Evolutionary conservation across 92 coral and sea anemone species (phyloP), one percentile per base, ranked within the genome.

Genomic region (Isaurus tuberculatus): DNA sequence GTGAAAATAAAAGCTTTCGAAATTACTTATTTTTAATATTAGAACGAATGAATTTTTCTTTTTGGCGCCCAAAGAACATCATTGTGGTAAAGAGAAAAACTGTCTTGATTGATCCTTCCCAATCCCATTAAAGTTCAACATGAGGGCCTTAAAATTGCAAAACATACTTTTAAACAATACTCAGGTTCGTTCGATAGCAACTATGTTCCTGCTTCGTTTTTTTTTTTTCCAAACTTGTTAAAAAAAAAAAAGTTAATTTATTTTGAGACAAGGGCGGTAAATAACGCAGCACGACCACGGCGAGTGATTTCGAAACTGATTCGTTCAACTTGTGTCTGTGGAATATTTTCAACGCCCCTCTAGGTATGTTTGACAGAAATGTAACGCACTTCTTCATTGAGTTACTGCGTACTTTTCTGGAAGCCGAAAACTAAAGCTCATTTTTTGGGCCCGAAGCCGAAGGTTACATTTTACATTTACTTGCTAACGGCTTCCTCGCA

Each of bases 291-390:
- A 58, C 69, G 82, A 77, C 31, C 33, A 32, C 81, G 32, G 26
- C 63, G 63, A 55, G 63, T n/a, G 63, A 26, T 55, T 36, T 40
- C 15, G 8, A 30, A 30, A 30, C 31, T n/a, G 80, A 74, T 65
- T 74, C 13, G 80, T 51, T 74, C 64, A 74, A 57, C 46, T 64
- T 58, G 70, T 27, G 82, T 77, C 82, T 77, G 82, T 25, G 25
- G 51, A 77, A 22, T 48, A 77, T 77, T 77, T 60, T 77, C 69
- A 77, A 77, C 82, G 82, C 82, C 82, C 68, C 68, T 53, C 30
- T 37, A 30, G 46, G 46, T 11, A 20, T 27, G 34, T 26, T 33
- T 25, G 68, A 57, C 69, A 57, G 69, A 31, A 26, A 58, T 1
- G 70, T 58, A 77, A 77, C 82, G 57, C 70, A 31, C 14, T 77